Evolutionary conservation across 2,888 invertebrate genomes (phyloP).

Genomic region (Thereva unica): DNA sequence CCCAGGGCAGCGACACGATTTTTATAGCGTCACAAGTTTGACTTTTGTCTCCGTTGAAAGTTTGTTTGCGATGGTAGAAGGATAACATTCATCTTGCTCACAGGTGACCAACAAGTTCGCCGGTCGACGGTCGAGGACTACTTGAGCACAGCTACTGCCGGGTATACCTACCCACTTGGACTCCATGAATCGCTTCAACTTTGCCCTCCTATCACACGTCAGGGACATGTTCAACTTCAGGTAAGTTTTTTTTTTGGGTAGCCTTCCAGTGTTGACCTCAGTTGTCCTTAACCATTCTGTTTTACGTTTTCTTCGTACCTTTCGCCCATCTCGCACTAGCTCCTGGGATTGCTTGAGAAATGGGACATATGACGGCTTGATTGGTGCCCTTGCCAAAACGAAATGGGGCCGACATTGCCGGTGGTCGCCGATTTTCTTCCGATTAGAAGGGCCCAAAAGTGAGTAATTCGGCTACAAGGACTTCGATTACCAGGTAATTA

Average conservation of each 20-base stretch:
- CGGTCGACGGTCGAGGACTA: constrained; percentile 61
- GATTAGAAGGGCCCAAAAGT: constrained; percentile 64
- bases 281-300: constrained; percentile 7
- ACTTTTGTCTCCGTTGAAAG: not conserved
- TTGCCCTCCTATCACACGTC: constrained; percentile 63
- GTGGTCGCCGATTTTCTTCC: constrained; percentile 65
- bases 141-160: constrained; percentile 56
- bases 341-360: constrained; percentile 68
- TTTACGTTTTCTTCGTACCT: constrained; percentile 21
- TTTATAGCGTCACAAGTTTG: constrained; percentile 11
- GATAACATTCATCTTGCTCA: constrained; percentile 31
- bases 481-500: constrained; percentile 65
- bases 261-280: constrained; percentile 16
- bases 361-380: constrained; percentile 68
- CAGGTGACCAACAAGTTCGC: constrained; percentile 57
- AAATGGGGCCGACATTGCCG: not conserved
- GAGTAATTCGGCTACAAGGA: constrained; percentile 65
- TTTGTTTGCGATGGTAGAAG: constrained; percentile 14
- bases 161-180: constrained; percentile 62
- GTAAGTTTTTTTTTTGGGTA: constrained; percentile 55
- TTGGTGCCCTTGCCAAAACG: constrained; percentile 59
- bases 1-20: constrained; percentile 37
- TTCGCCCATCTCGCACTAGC: constrained; percentile 55
- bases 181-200: constrained; percentile 68
- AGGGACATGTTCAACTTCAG: constrained; percentile 69